phyloP scores from a whole-genome alignment of 2,797 vertebrate species.

The Remorina albescens region DNA sequence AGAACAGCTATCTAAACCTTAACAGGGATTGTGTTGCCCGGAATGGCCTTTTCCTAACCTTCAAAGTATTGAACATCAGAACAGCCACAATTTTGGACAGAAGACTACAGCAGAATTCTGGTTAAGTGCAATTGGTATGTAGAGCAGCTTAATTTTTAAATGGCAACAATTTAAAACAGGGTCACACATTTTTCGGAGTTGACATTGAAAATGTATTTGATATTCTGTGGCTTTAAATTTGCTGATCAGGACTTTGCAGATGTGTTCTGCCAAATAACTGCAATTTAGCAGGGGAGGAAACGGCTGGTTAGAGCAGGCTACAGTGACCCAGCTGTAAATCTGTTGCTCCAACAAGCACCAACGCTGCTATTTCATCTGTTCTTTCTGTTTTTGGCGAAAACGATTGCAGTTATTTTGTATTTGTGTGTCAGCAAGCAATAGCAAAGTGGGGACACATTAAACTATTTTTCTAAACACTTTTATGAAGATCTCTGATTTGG shows the following conservation, averaged over 20 bases:
- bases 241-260: slow-evolving; percentile 31
- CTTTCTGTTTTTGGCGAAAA: neutral
- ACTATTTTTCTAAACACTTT: slow-evolving; percentile 1
- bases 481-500: slow-evolving; percentile 29
- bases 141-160: neutral
- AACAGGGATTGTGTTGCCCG: neutral
- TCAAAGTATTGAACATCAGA: neutral
- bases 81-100: accelerated
- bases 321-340: slow-evolving; percentile 44
- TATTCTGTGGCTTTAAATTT: slow-evolving; percentile 20
- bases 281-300: slow-evolving; percentile 44
- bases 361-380: slow-evolving; percentile 8
- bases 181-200: no score
- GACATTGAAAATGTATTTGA: neutral
- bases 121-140: neutral
- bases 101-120: neutral
- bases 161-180: neutral
- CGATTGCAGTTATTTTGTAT: neutral
- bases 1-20: neutral
- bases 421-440: neutral
- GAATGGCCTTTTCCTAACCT: neutral
- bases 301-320: slow-evolving; percentile 41
- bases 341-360: slow-evolving; percentile 42
- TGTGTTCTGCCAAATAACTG: slow-evolving; percentile 34
- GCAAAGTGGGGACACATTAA: neutral